Conservation (phyloP, 1,140 invertebrate species). For the Drosophila funebris region DNA sequence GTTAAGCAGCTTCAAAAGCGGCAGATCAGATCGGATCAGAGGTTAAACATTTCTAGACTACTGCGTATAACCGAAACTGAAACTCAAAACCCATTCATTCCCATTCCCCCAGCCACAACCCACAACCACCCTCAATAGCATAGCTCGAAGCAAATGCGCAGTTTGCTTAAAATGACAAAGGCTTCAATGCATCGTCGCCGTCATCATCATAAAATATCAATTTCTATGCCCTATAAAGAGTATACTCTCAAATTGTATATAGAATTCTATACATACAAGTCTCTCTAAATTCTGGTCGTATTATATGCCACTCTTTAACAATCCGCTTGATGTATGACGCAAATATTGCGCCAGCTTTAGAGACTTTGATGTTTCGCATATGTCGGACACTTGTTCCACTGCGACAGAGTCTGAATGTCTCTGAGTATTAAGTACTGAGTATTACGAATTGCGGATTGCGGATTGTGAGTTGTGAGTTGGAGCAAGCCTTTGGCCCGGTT, state of each 20-base stretch:
- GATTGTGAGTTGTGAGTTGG: neutral
- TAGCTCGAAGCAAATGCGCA: constrained; percentile 63
- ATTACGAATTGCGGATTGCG: neutral
- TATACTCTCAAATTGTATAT: neutral
- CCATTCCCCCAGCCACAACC: neutral
- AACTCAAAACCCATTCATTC: neutral
- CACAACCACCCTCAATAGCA: constrained; percentile 29
- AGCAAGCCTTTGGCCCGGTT: constrained; percentile 28
- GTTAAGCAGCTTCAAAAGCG: constrained; percentile 57
- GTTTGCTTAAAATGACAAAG: constrained; percentile 39
- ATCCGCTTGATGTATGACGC: constrained; percentile 21
- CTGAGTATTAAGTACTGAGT: neutral
- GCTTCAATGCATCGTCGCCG: constrained; percentile 36
- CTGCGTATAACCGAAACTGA: constrained; percentile 52
- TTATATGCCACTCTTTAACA: neutral
- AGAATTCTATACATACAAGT: neutral
- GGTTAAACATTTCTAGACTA: constrained; percentile 42
- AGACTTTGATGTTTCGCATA: constrained; percentile 2
- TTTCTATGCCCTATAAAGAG: constrained; percentile 21
- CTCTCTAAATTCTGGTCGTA: neutral
- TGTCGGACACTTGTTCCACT: neutral
- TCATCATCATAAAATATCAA: constrained; percentile 23
- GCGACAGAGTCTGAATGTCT: no score
- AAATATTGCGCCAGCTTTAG: constrained; percentile 17
- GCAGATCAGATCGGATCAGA: constrained; percentile 23